These are phyloP conservation scores for Collichthys lucidus DNA, from an alignment of 2,113 vertebrate species.

Conservation along the genomic window DNA sequence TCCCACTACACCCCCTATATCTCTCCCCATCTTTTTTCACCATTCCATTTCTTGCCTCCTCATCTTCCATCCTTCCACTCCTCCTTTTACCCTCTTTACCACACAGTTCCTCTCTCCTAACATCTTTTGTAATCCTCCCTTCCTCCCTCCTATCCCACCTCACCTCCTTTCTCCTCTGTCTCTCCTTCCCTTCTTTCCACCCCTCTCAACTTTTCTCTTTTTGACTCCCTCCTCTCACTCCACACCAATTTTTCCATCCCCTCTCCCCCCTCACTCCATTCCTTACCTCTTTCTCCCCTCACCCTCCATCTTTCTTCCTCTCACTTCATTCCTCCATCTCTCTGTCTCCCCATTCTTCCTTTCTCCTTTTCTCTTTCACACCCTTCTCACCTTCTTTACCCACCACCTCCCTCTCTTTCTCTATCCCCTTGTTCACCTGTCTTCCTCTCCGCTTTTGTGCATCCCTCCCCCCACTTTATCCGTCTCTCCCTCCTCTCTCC, in stretches of 20 bases:
- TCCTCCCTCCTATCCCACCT: not conserved
- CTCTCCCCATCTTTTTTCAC: not conserved
- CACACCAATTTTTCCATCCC: not conserved
- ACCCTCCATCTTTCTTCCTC: not conserved
- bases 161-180: not conserved
- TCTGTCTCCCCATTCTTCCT: not conserved
- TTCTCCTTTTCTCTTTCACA: not conserved
- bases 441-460: no score
- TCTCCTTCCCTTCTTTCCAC: not conserved
- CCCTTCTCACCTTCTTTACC: not conserved
- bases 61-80: not conserved
- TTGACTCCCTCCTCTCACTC: not conserved
- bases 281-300: not conserved
- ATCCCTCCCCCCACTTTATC: constrained; percentile 12
- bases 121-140: not conserved
- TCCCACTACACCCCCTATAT: not conserved
- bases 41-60: not conserved
- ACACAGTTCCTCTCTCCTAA: not conserved
- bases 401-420: not conserved
- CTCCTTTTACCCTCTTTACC: not conserved
- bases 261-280: not conserved
- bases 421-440: not conserved
- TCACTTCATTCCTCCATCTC: not conserved
- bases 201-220: not conserved
- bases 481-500: constrained; percentile 28